Percentiles rank a stretch among this genome's conserved stretches.
These are phyloP conservation scores for Microplitis demolitor DNA, from an alignment of 1,140 invertebrate species.

Conservation along the genomic window DNA sequence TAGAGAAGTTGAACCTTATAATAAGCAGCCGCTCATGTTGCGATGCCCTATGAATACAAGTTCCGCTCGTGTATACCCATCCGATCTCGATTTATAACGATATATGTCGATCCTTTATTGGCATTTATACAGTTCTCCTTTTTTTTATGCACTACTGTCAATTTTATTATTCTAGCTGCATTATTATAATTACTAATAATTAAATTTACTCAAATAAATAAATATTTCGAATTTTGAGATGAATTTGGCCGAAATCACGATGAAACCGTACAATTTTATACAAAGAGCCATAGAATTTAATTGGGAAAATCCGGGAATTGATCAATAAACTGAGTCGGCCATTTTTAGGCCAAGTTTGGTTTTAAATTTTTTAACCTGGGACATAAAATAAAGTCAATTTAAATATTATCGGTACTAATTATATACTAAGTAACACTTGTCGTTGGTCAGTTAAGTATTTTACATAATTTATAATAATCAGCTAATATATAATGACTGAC, in stretches of 20 bases:
- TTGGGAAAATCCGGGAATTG: too few relatives aligned
- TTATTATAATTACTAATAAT: not conserved
- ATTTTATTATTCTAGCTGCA: not conserved
- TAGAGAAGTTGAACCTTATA: conserved; percentile 43
- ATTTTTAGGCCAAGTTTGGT: too few relatives aligned
- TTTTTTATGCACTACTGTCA: not conserved
- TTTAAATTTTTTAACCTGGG: too few relatives aligned
- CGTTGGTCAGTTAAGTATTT: conserved; percentile 4
- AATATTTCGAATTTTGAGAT: too few relatives aligned
- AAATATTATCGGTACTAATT: too few relatives aligned
- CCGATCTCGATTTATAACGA: conserved; percentile 60
- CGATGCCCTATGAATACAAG: conserved; percentile 51
- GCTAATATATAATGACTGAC: not conserved
- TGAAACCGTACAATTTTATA: too few relatives aligned
- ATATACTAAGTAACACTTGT: not conserved
- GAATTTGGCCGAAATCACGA: too few relatives aligned
- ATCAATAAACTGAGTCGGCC: too few relatives aligned
- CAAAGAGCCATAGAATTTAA: too few relatives aligned
- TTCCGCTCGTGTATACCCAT: conserved; percentile 55
- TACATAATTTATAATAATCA: not conserved
- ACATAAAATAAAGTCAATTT: too few relatives aligned
- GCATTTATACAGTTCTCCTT: conserved; percentile 42
- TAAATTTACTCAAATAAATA: too few relatives aligned
- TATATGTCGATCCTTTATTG: conserved; percentile 57
- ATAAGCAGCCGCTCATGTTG: conserved; percentile 56